phyloP scores from a whole-genome alignment of 92 coral and sea anemone species.

The Zoanthus sociatus region DNA sequence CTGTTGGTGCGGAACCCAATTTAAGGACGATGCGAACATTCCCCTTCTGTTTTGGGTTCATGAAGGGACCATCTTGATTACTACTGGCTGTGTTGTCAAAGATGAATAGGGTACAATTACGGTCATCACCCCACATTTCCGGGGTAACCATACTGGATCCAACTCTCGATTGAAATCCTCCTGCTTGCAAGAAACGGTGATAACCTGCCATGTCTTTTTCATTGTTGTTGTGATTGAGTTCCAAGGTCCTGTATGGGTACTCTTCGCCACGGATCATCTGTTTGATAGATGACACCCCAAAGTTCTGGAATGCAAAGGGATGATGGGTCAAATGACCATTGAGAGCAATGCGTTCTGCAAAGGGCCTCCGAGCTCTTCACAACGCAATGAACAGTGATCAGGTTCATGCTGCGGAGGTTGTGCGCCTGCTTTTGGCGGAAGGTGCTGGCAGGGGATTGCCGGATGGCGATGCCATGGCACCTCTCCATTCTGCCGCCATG shows the following conservation, averaged over 20 bases:
- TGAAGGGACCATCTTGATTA: neutral
- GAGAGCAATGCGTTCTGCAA: neutral
- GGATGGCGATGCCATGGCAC: no score
- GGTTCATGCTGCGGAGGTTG: no score
- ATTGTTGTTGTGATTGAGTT: neutral
- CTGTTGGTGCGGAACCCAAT: neutral
- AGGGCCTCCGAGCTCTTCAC: neutral
- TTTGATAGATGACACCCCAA: neutral
- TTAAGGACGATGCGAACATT: neutral
- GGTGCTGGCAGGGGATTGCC: no score
- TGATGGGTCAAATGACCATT: neutral
- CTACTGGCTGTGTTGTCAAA: constrained; percentile 3
- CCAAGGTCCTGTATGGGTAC: constrained; percentile 1
- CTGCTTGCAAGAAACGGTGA: constrained; percentile 43
- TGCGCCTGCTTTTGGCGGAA: no score
- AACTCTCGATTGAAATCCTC: neutral
- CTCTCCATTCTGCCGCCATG: no score
- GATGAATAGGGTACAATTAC: no score
- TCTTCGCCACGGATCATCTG: constrained; percentile 1
- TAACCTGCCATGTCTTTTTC: constrained; percentile 51
- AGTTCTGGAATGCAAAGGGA: constrained; percentile 1
- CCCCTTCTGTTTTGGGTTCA: constrained; percentile 10
- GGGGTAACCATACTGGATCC: constrained; percentile 4
- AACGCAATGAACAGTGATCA: no score
- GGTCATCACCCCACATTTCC: neutral